Base-by-base conservation (phyloP, 2,888 invertebrate genomes). In the Ephialtes manifestator region DNA sequence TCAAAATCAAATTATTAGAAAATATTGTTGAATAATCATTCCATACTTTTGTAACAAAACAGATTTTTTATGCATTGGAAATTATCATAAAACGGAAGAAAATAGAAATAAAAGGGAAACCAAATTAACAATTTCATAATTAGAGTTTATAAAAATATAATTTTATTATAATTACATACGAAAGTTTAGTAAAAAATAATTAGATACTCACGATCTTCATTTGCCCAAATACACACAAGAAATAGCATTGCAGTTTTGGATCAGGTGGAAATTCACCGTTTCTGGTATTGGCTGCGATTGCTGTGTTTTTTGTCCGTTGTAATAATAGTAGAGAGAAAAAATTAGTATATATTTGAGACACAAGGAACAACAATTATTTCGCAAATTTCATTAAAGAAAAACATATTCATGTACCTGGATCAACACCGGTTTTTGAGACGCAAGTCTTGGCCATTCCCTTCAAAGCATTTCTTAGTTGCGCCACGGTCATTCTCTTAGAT, bases 361-460 rank as follows among this genome's bases (percentile, higher is more conserved):
- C 18, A 63, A 63, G 15, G 8, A 39, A n/a, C n/a, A 35, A 35
- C 5, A 31, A 35, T 28, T 1, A 31, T 35, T 31, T n/a, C 15
- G 10, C 28, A 31, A 35, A 31, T 4, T 35, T 35, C 2, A 0
- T 15, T 24, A 13, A 8, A 20, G 13, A 65, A 4, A 43, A 4
- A n/a, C 4, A 24, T 51, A 65, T 28, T 18, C 20, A 86, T 89
- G 94, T 93, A 96, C 96, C 96, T 88, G 95, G 94, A 53, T 94
- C 94, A 20, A 94, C 95, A 89, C 96, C 95, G 78, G 95, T 95
- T 94, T 96, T 97, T 2, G 96, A 95, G 75, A 95, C 94, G 89
- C 97, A 97, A 0, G 95, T 94, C 90, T 96, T 96, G 68, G 96
- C 94, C 94, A 97, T 95, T 90, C 96, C 94, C 92, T 96, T 96